Percentiles rank a stretch among this genome's conserved stretches.
phyloP scores from a whole-genome alignment of 2,113 vertebrate genomes.

The Ictidomys tridecemlineatus region DNA sequence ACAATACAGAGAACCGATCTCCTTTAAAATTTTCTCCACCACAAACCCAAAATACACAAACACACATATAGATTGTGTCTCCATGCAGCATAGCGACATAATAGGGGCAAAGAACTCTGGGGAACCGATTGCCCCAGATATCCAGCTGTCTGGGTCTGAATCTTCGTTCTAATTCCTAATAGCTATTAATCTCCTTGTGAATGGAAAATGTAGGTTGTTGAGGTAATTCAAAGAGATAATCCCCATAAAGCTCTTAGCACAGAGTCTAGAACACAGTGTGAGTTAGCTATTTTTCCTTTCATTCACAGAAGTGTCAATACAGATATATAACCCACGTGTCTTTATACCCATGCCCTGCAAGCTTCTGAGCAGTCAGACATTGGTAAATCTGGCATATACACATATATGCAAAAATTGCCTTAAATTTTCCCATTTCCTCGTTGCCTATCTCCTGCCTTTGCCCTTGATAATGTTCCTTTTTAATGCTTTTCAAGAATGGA shows the following conservation, averaged over 20 bases:
- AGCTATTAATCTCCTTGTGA: conserved; percentile 34
- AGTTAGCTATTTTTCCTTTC: neutral
- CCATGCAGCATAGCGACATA: neutral
- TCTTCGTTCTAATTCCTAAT: conserved; percentile 33
- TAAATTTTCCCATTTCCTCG: neutral
- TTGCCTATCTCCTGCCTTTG: neutral
- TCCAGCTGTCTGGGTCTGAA: neutral
- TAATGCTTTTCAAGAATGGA: conserved; percentile 65
- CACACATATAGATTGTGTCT: neutral
- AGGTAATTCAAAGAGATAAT: conserved; percentile 43
- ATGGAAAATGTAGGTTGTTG: conserved; percentile 24
- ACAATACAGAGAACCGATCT: neutral
- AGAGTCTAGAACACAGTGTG: neutral
- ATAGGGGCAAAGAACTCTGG: neutral
- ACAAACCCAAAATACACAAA: conserved; percentile 22
- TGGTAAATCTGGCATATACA: neutral
- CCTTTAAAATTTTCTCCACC: conserved; percentile 32
- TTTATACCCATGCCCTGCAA: neutral
- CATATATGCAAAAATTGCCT: neutral
- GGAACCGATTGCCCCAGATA: neutral
- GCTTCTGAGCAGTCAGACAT: neutral
- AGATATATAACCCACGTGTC: neutral
- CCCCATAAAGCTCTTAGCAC: neutral
- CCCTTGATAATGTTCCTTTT: conserved; percentile 13
- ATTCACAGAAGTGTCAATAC: neutral